phyloP scores from a whole-genome alignment of 2,797 vertebrate genomes.

The Argyrosomus regius region DNA sequence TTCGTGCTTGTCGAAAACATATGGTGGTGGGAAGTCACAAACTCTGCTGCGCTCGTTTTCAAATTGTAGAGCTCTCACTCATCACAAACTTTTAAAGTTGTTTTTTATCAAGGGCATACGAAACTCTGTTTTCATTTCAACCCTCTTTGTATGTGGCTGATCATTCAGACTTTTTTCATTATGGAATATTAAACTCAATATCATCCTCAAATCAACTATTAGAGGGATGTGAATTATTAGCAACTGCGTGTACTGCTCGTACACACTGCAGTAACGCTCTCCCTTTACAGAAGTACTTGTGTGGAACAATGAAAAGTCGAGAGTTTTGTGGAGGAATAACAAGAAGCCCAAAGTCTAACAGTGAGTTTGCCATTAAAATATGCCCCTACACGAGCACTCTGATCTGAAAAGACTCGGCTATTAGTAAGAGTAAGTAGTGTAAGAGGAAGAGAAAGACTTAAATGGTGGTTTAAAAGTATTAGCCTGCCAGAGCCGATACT shows the following conservation, averaged over 20 bases:
- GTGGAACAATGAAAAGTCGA: not conserved
- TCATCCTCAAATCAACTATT: slow-evolving; percentile 16
- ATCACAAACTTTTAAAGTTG: slow-evolving; percentile 39
- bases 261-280: not conserved
- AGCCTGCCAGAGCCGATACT: not conserved
- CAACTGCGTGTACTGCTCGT: slow-evolving; percentile 9
- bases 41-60: slow-evolving; percentile 18
- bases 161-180: not conserved
- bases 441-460: not conserved
- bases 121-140: slow-evolving; percentile 4
- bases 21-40: slow-evolving; percentile 51
- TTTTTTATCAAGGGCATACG: slow-evolving; percentile 14
- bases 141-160: not conserved
- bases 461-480: not conserved
- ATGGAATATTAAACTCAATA: slow-evolving; percentile 7
- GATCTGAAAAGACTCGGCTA: not conserved
- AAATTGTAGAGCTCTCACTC: slow-evolving; percentile 30
- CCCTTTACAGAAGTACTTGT: slow-evolving; percentile 9
- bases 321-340: not conserved
- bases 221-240: slow-evolving; percentile 5
- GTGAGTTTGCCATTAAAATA: slow-evolving; percentile 15
- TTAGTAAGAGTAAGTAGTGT: no score
- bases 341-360: not conserved
- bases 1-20: slow-evolving; percentile 49
- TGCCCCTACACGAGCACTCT: not conserved